phyloP scores from a whole-genome alignment of 2,797 vertebrate species.

The Nasua narica region DNA sequence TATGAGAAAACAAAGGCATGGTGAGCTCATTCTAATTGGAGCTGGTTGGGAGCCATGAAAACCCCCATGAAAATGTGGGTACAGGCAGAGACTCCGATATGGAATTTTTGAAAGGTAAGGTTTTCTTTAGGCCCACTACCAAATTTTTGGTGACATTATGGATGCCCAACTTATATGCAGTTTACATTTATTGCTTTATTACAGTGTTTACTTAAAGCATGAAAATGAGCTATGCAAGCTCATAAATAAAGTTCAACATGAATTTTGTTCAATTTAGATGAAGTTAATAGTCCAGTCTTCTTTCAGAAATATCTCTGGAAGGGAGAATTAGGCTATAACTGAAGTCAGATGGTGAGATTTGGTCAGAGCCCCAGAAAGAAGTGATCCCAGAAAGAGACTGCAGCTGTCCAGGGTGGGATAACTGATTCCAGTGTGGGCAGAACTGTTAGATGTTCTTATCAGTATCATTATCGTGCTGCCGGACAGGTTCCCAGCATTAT shows the following conservation, averaged over 20 bases:
- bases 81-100: not conserved
- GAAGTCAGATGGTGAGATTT: constrained; percentile 20
- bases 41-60: not conserved
- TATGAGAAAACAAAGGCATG: not conserved
- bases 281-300: not conserved
- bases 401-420: not conserved
- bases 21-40: not conserved
- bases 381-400: not conserved
- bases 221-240: not conserved
- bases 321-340: not conserved
- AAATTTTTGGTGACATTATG: not conserved
- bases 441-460: not conserved
- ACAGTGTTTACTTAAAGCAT: not conserved
- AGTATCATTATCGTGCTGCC: not conserved
- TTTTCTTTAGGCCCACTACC: not conserved
- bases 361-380: not conserved
- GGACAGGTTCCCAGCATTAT: not conserved
- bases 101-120: not conserved
- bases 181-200: constrained; percentile 19
- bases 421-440: not conserved
- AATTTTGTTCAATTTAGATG: not conserved
- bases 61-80: not conserved
- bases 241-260: not conserved
- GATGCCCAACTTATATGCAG: not conserved
- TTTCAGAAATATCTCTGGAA: constrained; percentile 43